Percentiles rank a stretch among this genome's conserved stretches.
phyloP scores from a whole-genome alignment of 2,113 vertebrate genomes.

The Zosterops borbonicus region DNA sequence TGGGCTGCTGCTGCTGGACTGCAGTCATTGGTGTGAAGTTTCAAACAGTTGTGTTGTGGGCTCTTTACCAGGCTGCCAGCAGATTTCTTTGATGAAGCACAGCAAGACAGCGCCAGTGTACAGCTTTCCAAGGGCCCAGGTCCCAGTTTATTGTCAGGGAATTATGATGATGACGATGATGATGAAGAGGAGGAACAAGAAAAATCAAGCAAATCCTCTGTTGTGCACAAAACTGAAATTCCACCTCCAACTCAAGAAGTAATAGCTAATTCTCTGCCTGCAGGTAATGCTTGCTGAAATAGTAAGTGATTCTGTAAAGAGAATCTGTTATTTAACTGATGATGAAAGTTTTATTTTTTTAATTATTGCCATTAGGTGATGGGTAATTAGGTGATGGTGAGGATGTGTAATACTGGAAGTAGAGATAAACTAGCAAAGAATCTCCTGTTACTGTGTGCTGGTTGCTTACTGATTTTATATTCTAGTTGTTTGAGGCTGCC shows the following conservation, averaged over 20 bases:
- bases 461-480: background rate
- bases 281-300: constrained; percentile 36
- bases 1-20: background rate
- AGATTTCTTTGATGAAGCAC: constrained; percentile 73
- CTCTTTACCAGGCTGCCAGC: constrained; percentile 64
- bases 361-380: background rate
- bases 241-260: constrained; percentile 35
- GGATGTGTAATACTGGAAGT: background rate
- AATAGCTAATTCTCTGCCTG: constrained; percentile 34
- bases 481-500: background rate
- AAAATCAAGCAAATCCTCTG: background rate
- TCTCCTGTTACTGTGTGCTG: background rate
- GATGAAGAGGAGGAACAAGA: constrained; percentile 49
- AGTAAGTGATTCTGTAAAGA: background rate
- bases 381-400: background rate
- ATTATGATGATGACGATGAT: constrained; percentile 79
- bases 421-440: background rate
- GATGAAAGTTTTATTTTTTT: background rate
- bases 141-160: constrained; percentile 76
- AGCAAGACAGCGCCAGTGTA: background rate
- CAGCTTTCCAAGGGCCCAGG: constrained; percentile 47
- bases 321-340: background rate
- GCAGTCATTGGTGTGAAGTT: background rate
- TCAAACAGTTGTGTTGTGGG: background rate
- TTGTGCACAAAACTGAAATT: constrained; percentile 31